Percentiles rank a stretch among this genome's conserved stretches.
Evolutionary conservation across 2,797 vertebrate genomes (phyloP).

Genomic region (Rhinophrynus dorsalis): DNA sequence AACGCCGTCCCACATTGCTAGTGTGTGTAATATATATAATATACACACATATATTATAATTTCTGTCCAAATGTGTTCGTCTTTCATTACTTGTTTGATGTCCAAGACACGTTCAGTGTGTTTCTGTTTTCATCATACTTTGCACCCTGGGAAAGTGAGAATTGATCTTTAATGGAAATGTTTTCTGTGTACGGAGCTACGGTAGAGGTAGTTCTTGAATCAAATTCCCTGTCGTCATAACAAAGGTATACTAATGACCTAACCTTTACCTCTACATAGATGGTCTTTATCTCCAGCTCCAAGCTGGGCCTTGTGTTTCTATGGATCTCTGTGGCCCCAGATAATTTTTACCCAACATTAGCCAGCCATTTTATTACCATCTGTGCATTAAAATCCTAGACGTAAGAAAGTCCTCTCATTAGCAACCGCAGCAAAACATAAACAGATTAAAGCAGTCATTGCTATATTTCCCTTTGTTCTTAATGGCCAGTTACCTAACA

Average conservation of each 20-base stretch:
- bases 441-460: not conserved
- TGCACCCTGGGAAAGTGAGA: too few relatives aligned
- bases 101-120: too few relatives aligned
- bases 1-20: too few relatives aligned
- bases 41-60: too few relatives aligned
- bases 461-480: not conserved
- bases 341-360: not conserved
- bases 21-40: too few relatives aligned
- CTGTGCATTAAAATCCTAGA: not conserved
- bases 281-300: not conserved
- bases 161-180: too few relatives aligned
- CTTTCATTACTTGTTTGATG: too few relatives aligned
- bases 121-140: too few relatives aligned
- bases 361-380: not conserved
- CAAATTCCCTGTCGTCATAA: not conserved
- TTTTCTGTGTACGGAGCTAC: too few relatives aligned
- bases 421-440: not conserved
- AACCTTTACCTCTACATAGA: not conserved
- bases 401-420: not conserved
- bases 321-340: not conserved
- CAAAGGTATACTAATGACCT: not conserved
- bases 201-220: too few relatives aligned
- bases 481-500: not conserved
- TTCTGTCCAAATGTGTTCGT: too few relatives aligned
- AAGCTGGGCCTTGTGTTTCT: not conserved